These are phyloP conservation scores for Sebastes kiyomatsui DNA, from an alignment of 2,797 vertebrate species.

Conservation along the genomic window DNA sequence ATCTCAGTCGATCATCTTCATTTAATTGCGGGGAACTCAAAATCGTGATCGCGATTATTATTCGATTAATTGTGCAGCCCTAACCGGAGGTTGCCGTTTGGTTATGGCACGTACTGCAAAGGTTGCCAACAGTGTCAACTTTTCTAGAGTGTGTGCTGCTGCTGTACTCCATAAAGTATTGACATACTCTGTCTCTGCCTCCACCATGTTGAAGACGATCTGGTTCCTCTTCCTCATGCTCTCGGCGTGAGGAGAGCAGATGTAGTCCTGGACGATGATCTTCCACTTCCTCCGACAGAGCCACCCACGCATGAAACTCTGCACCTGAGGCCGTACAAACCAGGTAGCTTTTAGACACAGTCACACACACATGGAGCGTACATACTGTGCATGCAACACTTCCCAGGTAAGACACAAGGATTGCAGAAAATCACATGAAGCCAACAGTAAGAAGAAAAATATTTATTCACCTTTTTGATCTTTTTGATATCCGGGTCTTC, in stretches of 20 bases:
- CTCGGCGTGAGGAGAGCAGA: constrained; percentile 94
- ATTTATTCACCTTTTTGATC: constrained; percentile 92
- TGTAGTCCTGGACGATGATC: constrained; percentile 98
- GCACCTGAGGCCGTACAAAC: constrained; percentile 81
- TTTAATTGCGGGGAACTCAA: too few species aligned
- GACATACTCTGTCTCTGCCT: constrained; percentile 89
- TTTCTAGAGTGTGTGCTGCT: not conserved
- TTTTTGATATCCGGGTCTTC: constrained; percentile 99
- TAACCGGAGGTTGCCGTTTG: too few species aligned
- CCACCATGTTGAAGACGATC: constrained; percentile 97
- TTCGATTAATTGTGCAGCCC: too few species aligned
- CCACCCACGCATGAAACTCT: constrained; percentile 97
- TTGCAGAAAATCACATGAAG: not conserved
- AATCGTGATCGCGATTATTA: too few species aligned
- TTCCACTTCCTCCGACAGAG: constrained; percentile 96
- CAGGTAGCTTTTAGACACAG: not conserved
- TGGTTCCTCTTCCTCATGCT: constrained; percentile 98
- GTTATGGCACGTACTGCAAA: not conserved
- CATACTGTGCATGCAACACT: not conserved
- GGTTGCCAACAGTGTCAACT: not conserved
- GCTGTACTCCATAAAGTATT: not conserved
- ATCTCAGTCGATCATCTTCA: too few species aligned
- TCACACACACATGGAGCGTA: not conserved
- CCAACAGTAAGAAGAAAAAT: not conserved
- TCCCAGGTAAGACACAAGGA: not conserved